Conservation (phyloP, 37 sponge, comb jelly and placozoan genomes). For the Theonella swinhoei region DNA sequence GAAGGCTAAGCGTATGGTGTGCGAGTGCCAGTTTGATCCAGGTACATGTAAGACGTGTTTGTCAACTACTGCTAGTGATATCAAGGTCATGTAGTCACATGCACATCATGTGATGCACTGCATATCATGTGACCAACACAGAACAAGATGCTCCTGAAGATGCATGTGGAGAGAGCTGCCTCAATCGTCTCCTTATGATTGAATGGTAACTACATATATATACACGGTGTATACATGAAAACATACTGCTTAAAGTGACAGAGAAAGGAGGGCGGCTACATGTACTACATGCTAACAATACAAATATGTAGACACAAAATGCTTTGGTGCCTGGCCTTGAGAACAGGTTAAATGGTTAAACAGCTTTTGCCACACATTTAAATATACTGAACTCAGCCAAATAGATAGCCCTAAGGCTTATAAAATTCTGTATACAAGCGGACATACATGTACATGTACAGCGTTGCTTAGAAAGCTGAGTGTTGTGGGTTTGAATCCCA, state of each 20-base stretch:
- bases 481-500: too few relatives aligned
- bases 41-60: too few relatives aligned
- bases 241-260: not conserved
- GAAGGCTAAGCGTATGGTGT: constrained; percentile 91
- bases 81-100: constrained; percentile 7
- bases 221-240: too few relatives aligned
- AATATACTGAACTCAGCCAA: too few relatives aligned
- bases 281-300: not conserved
- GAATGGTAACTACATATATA: constrained; percentile 79
- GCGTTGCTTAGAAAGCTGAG: too few relatives aligned
- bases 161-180: constrained; percentile 92
- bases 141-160: constrained; percentile 72
- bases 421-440: too few relatives aligned
- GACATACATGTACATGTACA: too few relatives aligned
- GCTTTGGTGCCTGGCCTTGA: not conserved
- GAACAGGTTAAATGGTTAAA: too few relatives aligned
- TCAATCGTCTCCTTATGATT: constrained; percentile 95
- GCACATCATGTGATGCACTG: not conserved
- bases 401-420: too few relatives aligned
- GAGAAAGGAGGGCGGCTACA: not conserved
- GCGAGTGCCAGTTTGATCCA: constrained; percentile 91
- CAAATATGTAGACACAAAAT: too few relatives aligned
- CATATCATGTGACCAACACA: not conserved
- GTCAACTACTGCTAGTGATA: too few relatives aligned
- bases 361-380: too few relatives aligned